These are phyloP conservation scores for Kobus ellipsiprymnus DNA, from an alignment of 2,113 vertebrate species.

Conservation along the genomic window DNA sequence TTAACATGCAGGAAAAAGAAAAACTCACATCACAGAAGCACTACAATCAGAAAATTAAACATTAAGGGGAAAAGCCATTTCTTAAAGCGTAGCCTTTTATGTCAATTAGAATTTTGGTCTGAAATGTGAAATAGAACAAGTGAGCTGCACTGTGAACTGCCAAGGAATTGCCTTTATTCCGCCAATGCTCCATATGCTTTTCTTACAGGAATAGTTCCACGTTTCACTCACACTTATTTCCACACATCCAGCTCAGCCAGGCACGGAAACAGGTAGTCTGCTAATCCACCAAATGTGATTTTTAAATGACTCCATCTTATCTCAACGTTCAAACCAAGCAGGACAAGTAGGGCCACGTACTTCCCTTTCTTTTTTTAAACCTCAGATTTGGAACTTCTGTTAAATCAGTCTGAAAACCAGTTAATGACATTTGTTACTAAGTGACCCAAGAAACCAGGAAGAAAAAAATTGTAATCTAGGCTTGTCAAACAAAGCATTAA, in stretches of 20 bases:
- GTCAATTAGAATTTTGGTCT: slow-evolving; percentile 15
- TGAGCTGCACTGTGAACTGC: neutral
- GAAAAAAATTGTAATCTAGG: neutral
- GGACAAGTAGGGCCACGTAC: neutral
- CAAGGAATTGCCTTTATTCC: slow-evolving; percentile 14
- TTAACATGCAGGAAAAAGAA: neutral
- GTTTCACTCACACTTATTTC: neutral
- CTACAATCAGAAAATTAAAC: slow-evolving; percentile 25
- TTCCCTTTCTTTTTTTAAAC: neutral
- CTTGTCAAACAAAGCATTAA: slow-evolving; percentile 5
- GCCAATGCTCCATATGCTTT: neutral
- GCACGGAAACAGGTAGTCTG: neutral
- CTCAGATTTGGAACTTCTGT: neutral
- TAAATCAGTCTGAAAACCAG: neutral
- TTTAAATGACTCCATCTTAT: slow-evolving; percentile 20
- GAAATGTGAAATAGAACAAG: neutral
- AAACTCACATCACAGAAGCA: neutral
- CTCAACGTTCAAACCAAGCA: slow-evolving; percentile 17
- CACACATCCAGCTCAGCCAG: neutral
- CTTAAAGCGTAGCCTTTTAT: neutral
- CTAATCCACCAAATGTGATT: neutral
- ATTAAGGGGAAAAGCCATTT: neutral
- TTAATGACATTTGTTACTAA: neutral
- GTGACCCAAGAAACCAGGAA: neutral
- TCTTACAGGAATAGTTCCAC: neutral